A percentile compares a stretch with the other conserved stretches of the same genome.
These are phyloP conservation scores for Centropyge bicolor DNA, from an alignment of 2,797 vertebrate species.

Conservation along the genomic window DNA sequence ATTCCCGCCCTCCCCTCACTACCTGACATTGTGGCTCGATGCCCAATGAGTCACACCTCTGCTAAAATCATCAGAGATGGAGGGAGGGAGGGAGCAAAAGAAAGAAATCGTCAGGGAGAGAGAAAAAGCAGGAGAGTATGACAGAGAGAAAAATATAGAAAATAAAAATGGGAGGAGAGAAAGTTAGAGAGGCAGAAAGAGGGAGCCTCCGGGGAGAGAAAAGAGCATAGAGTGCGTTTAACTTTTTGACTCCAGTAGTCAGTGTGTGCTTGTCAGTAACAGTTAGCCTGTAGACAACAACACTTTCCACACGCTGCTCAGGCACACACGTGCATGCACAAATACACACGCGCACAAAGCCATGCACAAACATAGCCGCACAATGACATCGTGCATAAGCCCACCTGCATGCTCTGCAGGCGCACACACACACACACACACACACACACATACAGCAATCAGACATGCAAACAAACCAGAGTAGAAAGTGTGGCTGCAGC, in stretches of 20 bases:
- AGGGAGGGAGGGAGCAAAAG: slow-evolving; percentile 74
- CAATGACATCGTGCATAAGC: slow-evolving; percentile 68
- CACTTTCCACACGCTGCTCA: slow-evolving; percentile 74
- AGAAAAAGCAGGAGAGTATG: slow-evolving; percentile 81
- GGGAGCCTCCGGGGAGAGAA: slow-evolving; percentile 80
- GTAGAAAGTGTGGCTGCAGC: slow-evolving; percentile 77
- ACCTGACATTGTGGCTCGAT: slow-evolving; percentile 85
- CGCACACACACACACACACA: slow-evolving; percentile 56
- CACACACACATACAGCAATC: slow-evolving; percentile 73
- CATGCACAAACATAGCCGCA: slow-evolving; percentile 59
- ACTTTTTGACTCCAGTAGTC: slow-evolving; percentile 87
- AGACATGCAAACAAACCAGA: slow-evolving; percentile 81
- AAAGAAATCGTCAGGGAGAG: slow-evolving; percentile 78
- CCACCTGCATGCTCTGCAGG: slow-evolving; percentile 73
- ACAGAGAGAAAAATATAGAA: slow-evolving; percentile 84
- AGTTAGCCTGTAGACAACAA: slow-evolving; percentile 83
- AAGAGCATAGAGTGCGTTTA: slow-evolving; percentile 84
- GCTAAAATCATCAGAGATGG: slow-evolving; percentile 87
- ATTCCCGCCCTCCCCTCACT: slow-evolving; percentile 72
- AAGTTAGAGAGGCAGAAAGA: slow-evolving; percentile 77
- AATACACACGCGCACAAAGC: slow-evolving; percentile 43
- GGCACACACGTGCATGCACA: slow-evolving; percentile 55
- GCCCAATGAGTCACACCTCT: slow-evolving; percentile 89
- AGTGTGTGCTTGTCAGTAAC: slow-evolving; percentile 84
- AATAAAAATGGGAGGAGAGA: slow-evolving; percentile 81